Conservation (phyloP, 2,888 invertebrate genomes). For the Ferrisia virgata region DNA sequence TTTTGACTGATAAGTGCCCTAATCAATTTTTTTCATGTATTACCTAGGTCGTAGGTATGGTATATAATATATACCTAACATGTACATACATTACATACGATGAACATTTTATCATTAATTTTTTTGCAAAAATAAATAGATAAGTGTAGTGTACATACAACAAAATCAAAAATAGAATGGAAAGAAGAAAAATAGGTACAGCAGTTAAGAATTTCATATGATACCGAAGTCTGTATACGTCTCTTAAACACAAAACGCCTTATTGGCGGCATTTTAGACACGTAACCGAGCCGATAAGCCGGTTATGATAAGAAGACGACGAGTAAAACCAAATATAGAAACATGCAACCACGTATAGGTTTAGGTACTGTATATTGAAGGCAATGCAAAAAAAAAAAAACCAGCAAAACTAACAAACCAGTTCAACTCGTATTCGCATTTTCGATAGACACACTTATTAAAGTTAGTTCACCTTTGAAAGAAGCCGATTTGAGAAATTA, state of each 20-base stretch:
- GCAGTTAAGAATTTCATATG: too few relatives aligned
- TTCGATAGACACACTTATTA: slow-evolving; percentile 19
- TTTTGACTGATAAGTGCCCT: background rate
- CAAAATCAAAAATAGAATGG: too few relatives aligned
- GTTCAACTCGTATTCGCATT: slow-evolving; percentile 19
- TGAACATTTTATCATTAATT: too few relatives aligned
- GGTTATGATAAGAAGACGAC: background rate
- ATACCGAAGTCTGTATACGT: background rate
- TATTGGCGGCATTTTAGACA: background rate
- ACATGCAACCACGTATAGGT: background rate
- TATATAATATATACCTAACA: too few relatives aligned
- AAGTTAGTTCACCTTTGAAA: slow-evolving; percentile 19
- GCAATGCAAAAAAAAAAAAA: background rate
- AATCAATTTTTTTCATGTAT: background rate
- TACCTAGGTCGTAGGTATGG: too few relatives aligned
- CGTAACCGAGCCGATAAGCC: background rate
- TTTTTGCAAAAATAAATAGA: too few relatives aligned
- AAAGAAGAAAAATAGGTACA: too few relatives aligned
- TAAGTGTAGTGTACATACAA: too few relatives aligned
- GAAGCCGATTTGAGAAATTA: background rate
- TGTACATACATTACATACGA: too few relatives aligned
- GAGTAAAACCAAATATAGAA: slow-evolving; percentile 15
- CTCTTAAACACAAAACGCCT: background rate
- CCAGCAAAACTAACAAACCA: background rate
- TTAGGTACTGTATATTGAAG: background rate